Evolutionary conservation across 2,888 invertebrate species (phyloP), one percentile per base, ranked within the genome.

Genomic region (Monoplex corrugatus): DNA sequence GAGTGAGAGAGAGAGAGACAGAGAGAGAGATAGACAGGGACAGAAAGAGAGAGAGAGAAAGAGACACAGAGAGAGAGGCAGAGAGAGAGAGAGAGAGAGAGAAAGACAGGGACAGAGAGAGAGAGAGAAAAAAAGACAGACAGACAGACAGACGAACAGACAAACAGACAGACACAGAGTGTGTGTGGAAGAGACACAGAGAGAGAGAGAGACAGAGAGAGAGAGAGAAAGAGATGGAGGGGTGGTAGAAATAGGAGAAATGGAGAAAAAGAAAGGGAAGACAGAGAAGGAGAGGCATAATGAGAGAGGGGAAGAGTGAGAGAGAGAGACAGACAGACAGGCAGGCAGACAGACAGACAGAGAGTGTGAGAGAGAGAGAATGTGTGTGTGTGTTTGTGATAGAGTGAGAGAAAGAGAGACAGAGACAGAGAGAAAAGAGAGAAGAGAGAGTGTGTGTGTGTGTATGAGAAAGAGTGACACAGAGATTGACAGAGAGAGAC

Each of bases 121-220:
- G 38, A 75, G 38, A 75, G 35, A 38, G 35, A 2, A 38, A 38
- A 38, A 16, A 38, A 13, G 75, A 13, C 10, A 32, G 32, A 32
- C 32, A 35, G 23, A 35, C 3, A 16, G 72, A 35, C 5, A 10
- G 72, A 35, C 32, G 6, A 35, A 16, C 2, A 8, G 35, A 32
- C 5, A 35, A 32, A 75, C 23, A 23, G 23, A 23, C 16, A 28
- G 28, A 23, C 23, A 23, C 3, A 63, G 8, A 8, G 23, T 23
- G 63, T 63, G 13, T 16, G 13, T 23, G 3, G 23, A 63, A 23
- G 72, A n/a, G 16, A 16, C 3, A 35, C 2, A 8, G 35, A 75
- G 72, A 75, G 35, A 75, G 35, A 75, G 63, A 63, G 63, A 63
- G 63, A n/a, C n/a, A 75, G 75, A 75, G 38, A 5, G 38, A 75